Conservation (phyloP, 2,888 invertebrate species). For the Yponomeuta plumbellus region DNA sequence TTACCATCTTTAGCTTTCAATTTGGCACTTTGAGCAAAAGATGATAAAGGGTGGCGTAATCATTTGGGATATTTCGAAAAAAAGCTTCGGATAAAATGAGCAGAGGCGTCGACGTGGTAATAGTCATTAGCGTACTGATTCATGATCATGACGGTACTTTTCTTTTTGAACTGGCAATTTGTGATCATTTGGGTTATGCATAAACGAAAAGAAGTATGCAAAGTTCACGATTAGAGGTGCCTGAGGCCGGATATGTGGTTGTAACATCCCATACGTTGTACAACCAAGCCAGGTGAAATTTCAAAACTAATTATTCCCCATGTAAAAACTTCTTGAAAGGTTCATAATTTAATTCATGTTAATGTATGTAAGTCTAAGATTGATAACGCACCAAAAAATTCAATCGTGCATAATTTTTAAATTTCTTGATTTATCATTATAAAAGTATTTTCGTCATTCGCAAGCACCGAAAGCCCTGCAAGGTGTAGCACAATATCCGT, state of each 20-base stretch:
- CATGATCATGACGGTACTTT: neutral
- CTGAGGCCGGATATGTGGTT: no score
- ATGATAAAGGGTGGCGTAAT: conserved; percentile 43
- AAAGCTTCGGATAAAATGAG: neutral
- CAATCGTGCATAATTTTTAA: neutral
- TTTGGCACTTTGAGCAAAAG: conserved; percentile 62
- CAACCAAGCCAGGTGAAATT: no score
- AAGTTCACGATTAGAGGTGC: no score
- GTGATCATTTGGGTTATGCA: neutral
- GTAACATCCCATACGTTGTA: no score
- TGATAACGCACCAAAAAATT: no score
- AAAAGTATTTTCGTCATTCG: neutral
- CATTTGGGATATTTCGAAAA: conserved; percentile 13
- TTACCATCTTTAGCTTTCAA: conserved; percentile 74
- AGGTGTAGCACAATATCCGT: conserved; percentile 16
- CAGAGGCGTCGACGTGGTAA: neutral
- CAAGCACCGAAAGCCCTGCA: neutral
- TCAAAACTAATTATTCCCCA: no score
- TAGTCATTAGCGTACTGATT: neutral
- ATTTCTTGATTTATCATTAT: neutral
- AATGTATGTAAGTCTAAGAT: no score
- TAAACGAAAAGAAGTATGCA: neutral
- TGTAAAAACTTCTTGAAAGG: no score
- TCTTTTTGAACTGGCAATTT: neutral
- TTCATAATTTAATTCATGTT: no score